Evolutionary conservation across 2,888 invertebrate genomes (phyloP), one percentile per base, ranked within the genome.

Genomic region (Drosophila dives): DNA sequence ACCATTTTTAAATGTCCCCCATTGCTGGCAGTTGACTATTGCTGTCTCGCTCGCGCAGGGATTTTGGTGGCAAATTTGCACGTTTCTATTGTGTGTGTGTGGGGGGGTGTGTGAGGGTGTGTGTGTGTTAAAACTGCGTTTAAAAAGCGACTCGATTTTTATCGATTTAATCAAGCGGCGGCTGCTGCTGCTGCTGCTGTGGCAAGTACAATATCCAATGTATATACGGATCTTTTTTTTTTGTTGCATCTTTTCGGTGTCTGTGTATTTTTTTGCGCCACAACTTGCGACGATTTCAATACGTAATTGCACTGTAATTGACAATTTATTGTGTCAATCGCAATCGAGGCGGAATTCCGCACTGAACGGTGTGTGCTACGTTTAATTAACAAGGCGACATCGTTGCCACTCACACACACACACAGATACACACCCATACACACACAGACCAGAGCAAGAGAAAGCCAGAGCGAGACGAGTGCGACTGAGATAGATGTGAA

Each of bases 281-380:
- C 59, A 77, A 78, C 63, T 69, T 77, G 63, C 71, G 71, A 68
- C 88, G 80, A 90, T 90, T 90, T 86, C 89, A 89, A 84, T 88
- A 85, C 90, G 88, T 89, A 89, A 89, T 89, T 89, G 89, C 90
- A 83, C 81, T 81, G 88, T 90, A 89, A 89, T 89, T 90, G 89
- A 89, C 89, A 90, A 89, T 89, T 90, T 89, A 90, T 90, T 88
- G 89, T 89, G 90, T 89, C 89, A 89, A 90, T 90, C 89, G 87
- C 83, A 89, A 86, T 84, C 89, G 86, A 87, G 77, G 82, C 86
- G 79, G 82, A 84, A 72, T 80, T 71, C 80, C 86, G 70, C 64
- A 75, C 68, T 77, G 70, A 78, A 79, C 69, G 80, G 72, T 83
- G 81, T 81, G 72, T 80, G 81, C 81, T 74, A 78, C 90, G 86